A percentile compares a stretch with the other conserved stretches of the same genome.
Conservation (phyloP, 1,140 invertebrate species). For the Muscidifurax raptorellus region DNA sequence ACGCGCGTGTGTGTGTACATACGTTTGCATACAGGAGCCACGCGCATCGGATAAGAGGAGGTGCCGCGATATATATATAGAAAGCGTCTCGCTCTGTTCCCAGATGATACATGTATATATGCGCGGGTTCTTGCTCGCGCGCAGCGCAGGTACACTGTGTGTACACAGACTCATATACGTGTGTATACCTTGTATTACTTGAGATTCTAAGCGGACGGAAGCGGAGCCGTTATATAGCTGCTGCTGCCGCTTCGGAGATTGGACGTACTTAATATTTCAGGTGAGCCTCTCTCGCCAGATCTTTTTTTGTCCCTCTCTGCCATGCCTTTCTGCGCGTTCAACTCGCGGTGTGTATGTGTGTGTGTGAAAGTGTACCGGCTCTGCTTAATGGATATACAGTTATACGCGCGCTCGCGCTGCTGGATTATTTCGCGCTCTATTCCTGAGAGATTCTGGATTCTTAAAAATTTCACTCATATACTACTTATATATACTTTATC, state of each 20-base stretch:
- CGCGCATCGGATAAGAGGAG: conserved; percentile 12
- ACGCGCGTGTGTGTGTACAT: background rate
- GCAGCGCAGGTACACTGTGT: background rate
- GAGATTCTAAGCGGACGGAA: conserved; percentile 28
- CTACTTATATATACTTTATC: too few relatives aligned
- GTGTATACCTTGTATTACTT: background rate
- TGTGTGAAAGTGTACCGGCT: conserved; percentile 25
- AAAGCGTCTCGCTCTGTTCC: conserved; percentile 6
- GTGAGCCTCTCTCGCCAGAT: conserved; percentile 1
- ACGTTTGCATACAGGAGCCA: background rate
- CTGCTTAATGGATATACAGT: conserved; percentile 7
- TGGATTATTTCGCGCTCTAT: background rate
- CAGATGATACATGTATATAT: background rate
- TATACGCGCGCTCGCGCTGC: background rate
- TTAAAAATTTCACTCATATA: background rate
- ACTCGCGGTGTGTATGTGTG: background rate
- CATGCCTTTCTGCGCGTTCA: background rate
- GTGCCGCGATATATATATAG: background rate
- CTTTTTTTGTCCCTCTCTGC: background rate
- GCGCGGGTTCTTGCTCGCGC: background rate
- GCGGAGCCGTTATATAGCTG: conserved; percentile 38
- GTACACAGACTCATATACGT: background rate
- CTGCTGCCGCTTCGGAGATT: conserved; percentile 13
- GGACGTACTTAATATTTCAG: conserved; percentile 41
- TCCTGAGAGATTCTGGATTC: background rate